These are phyloP conservation scores for Pristionchus arcanus DNA, from an alignment of 2,888 invertebrate species.

Conservation along the genomic window DNA sequence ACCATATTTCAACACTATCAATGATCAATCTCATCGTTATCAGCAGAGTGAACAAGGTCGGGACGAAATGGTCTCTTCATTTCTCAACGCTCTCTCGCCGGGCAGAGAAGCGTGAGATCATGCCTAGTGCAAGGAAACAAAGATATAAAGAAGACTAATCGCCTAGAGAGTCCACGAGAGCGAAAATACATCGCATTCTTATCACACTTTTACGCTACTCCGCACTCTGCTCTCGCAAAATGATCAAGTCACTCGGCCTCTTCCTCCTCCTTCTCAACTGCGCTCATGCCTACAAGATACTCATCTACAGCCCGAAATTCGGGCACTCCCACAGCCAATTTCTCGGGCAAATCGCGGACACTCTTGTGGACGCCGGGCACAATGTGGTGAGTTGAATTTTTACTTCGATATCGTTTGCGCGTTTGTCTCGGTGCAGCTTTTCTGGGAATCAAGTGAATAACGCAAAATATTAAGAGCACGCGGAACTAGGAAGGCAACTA, in stretches of 20 bases:
- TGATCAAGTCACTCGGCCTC: not conserved
- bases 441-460: not conserved
- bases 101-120: no score
- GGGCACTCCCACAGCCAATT: constrained; percentile 17
- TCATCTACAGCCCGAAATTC: constrained; percentile 3
- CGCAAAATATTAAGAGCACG: not conserved
- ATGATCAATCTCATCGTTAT: not conserved
- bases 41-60: not conserved
- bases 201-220: not conserved
- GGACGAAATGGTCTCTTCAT: no score
- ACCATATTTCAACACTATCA: not conserved
- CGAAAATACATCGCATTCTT: not conserved
- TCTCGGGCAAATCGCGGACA: not conserved
- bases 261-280: not conserved
- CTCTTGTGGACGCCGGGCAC: not conserved
- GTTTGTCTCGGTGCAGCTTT: not conserved
- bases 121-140: no score
- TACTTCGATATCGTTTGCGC: not conserved
- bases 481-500: not conserved
- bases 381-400: not conserved
- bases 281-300: not conserved
- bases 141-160: not conserved
- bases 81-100: not conserved
- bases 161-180: not conserved
- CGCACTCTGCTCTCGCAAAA: not conserved